Percentiles rank a stretch among this genome's conserved stretches.
Evolutionary conservation across 2,113 vertebrate genomes (phyloP).

Genomic region (Pterocles gutturalis): DNA sequence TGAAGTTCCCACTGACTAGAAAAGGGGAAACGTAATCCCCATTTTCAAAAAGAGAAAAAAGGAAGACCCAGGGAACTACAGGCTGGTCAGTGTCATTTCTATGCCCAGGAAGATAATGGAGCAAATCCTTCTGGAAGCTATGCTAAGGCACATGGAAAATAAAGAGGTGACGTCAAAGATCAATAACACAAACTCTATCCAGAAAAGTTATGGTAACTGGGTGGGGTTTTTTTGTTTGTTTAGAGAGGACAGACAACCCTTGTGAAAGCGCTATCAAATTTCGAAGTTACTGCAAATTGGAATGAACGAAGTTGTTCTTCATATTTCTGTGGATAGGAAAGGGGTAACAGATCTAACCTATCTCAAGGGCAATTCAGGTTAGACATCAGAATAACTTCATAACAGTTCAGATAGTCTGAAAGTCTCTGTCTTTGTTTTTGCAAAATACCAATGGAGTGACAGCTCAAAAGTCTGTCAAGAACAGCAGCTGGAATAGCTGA

Average conservation of each 20-base stretch:
- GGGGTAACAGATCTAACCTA: neutral
- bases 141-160: too few relatives aligned
- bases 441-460: neutral
- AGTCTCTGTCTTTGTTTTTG: neutral
- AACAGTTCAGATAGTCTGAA: neutral
- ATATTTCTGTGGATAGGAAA: neutral
- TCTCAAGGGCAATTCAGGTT: neutral
- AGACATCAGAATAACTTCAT: neutral
- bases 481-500: neutral
- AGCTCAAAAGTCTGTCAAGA: neutral
- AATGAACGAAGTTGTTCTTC: neutral
- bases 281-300: neutral
- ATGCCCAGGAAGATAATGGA: too few relatives aligned
- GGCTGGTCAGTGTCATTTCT: too few relatives aligned
- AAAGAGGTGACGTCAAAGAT: neutral
- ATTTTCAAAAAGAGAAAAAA: too few relatives aligned
- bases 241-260: neutral
- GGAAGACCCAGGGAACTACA: too few relatives aligned
- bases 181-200: neutral
- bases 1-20: too few relatives aligned
- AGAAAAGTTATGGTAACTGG: neutral
- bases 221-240: neutral
- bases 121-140: too few relatives aligned
- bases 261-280: neutral
- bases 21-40: too few relatives aligned